phyloP scores from a whole-genome alignment of 2,888 invertebrate genomes.

The Scelioninae gen. 1 region DNA sequence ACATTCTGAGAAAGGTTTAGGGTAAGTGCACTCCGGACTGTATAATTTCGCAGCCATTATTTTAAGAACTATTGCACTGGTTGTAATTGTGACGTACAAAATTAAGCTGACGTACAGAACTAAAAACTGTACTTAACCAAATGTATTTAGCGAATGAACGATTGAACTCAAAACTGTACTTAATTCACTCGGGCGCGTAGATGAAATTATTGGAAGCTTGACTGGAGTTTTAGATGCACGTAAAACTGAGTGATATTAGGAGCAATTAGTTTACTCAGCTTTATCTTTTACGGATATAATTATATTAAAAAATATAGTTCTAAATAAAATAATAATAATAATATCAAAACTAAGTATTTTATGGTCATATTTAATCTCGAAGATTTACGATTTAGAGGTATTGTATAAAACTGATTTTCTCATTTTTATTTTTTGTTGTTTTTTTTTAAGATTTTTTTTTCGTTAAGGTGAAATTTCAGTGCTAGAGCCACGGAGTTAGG shows the following conservation, averaged over 20 bases:
- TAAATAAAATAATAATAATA: too few relatives aligned
- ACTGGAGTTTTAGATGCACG: conserved; percentile 23
- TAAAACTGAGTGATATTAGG: conserved; percentile 19
- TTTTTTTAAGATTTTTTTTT: too few relatives aligned
- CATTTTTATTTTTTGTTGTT: too few relatives aligned
- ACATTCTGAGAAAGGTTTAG: conserved; percentile 19
- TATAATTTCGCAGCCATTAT: conserved; percentile 36
- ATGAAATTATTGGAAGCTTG: conserved; percentile 23
- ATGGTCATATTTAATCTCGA: too few relatives aligned
- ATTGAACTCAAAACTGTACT: conserved; percentile 45
- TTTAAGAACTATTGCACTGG: conserved; percentile 43
- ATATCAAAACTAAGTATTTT: too few relatives aligned
- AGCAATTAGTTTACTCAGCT: background rate
- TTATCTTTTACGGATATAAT: background rate
- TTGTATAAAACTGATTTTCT: too few relatives aligned
- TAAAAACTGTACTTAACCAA: conserved; percentile 44
- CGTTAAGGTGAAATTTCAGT: too few relatives aligned
- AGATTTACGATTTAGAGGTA: too few relatives aligned
- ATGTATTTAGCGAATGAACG: conserved; percentile 38
- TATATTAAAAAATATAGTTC: too few relatives aligned
- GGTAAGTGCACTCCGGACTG: conserved; percentile 20
- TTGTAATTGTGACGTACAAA: conserved; percentile 37
- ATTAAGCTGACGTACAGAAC: conserved; percentile 34
- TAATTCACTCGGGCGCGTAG: conserved; percentile 33
- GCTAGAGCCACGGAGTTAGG: too few relatives aligned